Conservation (phyloP, 2,888 invertebrate genomes). For the Callinectes sapidus region DNA sequence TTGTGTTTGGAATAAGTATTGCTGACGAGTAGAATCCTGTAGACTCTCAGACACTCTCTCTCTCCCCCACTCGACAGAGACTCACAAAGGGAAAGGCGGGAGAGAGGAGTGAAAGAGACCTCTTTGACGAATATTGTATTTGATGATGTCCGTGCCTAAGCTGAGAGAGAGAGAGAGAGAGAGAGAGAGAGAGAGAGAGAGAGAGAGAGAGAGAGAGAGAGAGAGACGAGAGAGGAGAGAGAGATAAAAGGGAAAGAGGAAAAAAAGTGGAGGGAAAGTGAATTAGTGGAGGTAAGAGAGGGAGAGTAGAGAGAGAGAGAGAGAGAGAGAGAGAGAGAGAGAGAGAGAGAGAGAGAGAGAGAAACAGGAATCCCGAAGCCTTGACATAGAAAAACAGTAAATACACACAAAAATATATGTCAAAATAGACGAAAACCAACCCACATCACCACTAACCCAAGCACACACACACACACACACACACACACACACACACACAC, state of each 20-base stretch:
- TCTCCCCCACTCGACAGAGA: neutral
- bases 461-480: constrained; percentile 21
- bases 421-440: neutral
- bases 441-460: neutral
- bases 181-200: neutral
- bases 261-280: no score
- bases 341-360: neutral
- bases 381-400: neutral
- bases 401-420: neutral
- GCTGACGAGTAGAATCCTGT: neutral
- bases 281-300: no score
- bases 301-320: neutral
- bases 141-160: neutral
- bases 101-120: neutral
- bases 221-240: neutral
- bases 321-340: neutral
- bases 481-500: constrained; percentile 25
- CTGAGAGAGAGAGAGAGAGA: neutral
- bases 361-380: no score
- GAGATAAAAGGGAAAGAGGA: neutral
- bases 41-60: neutral
- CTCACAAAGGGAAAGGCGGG: neutral
- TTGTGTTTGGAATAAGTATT: neutral
- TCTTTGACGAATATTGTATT: neutral
- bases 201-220: neutral